phyloP scores from a whole-genome alignment of 2,113 vertebrate species.

The Tragelaphus buxtoni region DNA sequence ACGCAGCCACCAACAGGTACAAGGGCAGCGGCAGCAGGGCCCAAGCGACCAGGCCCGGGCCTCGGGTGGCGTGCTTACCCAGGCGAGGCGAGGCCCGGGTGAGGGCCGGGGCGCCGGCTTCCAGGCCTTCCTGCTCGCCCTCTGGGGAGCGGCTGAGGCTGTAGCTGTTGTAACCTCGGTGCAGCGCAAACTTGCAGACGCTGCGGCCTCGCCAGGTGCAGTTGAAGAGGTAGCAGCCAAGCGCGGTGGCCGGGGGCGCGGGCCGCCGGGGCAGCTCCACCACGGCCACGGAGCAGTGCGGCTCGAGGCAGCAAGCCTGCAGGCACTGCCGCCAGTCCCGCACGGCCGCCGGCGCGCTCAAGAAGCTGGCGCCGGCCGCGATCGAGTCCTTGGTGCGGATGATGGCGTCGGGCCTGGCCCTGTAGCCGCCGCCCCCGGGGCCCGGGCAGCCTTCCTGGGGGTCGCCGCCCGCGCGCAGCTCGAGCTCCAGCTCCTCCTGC shows the following conservation, averaged over 20 bases:
- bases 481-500: constrained; percentile 63
- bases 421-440: constrained; percentile 64
- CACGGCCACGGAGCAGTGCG: constrained; percentile 90
- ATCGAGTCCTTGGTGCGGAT: constrained; percentile 93
- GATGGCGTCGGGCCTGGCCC: constrained; percentile 84
- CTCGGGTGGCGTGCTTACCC: constrained; percentile 22
- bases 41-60: background rate
- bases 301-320: constrained; percentile 90
- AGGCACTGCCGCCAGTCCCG: constrained; percentile 88
- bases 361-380: constrained; percentile 90
- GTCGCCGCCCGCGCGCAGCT: constrained; percentile 40
- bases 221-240: constrained; percentile 91
- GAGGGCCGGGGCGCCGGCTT: background rate
- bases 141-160: constrained; percentile 67
- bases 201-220: constrained; percentile 85
- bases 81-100: background rate
- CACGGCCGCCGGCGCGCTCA: constrained; percentile 84
- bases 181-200: constrained; percentile 90
- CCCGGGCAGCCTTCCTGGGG: constrained; percentile 31
- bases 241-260: constrained; percentile 73
- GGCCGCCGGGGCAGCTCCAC: constrained; percentile 83
- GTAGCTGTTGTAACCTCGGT: constrained; percentile 90
- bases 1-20: background rate
- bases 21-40: background rate
- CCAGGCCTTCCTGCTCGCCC: background rate